Conservation (phyloP, 2,113 vertebrate species). For the Hypocryptadius cinnamomeus region DNA sequence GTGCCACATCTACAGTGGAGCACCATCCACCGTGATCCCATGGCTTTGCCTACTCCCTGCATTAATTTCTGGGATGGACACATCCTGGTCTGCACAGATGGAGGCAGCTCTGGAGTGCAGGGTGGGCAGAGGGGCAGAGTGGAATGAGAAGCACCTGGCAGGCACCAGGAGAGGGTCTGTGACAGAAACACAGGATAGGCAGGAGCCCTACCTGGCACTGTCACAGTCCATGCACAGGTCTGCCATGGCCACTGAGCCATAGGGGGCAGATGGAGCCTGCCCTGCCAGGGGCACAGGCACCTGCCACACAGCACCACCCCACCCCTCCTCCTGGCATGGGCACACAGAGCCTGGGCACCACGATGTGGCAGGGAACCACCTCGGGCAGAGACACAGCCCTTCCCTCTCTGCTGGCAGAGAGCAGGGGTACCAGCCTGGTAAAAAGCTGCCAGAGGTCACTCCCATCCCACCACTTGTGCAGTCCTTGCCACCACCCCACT, state of each 20-base stretch:
- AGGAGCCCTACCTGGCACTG: rapidly evolving
- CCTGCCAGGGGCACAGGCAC: rapidly evolving
- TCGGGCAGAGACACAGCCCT: rapidly evolving
- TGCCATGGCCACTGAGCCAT: rapidly evolving
- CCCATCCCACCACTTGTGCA: rapidly evolving
- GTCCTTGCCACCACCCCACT: neutral
- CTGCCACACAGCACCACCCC: neutral
- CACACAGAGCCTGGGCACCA: neutral
- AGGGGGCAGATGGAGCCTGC: neutral
- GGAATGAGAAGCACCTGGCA: neutral
- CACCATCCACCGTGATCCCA: neutral
- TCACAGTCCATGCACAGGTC: neutral
- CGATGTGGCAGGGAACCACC: neutral
- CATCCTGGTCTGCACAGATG: neutral
- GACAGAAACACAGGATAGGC: neutral
- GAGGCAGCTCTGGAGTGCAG: neutral
- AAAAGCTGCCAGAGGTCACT: neutral
- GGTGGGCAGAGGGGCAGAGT: neutral
- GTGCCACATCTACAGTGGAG: neutral
- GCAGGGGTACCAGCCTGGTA: neutral
- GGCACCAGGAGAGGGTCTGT: neutral
- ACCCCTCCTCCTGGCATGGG: neutral
- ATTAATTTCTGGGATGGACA: neutral
- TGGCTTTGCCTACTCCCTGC: neutral
- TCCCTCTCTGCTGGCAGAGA: neutral